These are phyloP conservation scores for Odobenus rosmarus DNA, from an alignment of 2,113 vertebrate species.

Conservation along the genomic window DNA sequence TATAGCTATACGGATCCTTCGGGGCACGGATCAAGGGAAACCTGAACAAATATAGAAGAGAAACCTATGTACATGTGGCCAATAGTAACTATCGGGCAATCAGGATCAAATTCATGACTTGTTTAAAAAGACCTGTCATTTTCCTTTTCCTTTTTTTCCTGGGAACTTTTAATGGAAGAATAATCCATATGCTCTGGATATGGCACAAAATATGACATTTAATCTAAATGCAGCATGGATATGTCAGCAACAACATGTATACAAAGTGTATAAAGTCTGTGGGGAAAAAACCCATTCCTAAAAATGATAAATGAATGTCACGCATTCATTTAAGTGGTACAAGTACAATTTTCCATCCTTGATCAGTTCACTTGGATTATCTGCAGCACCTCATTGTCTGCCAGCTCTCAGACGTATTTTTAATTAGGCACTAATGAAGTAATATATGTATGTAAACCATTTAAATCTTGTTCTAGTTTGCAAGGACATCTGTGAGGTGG, in stretches of 20 bases:
- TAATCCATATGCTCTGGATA: not conserved
- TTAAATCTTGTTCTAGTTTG: conserved; percentile 75
- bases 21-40: not conserved
- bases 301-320: not conserved
- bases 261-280: not conserved
- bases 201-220: not conserved
- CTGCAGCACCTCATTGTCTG: conserved; percentile 68
- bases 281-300: not conserved
- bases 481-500: conserved; percentile 81
- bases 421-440: conserved; percentile 80
- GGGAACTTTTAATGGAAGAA: conserved; percentile 27
- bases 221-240: not conserved
- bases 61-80: not conserved
- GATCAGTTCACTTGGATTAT: conserved; percentile 64
- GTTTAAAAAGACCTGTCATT: not conserved
- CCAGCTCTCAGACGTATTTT: conserved; percentile 79
- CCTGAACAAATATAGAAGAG: not conserved
- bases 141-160: not conserved
- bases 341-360: conserved; percentile 67
- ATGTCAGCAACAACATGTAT: not conserved
- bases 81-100: not conserved
- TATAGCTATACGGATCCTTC: not conserved
- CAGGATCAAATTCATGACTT: not conserved
- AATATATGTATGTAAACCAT: conserved; percentile 79
- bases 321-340: not conserved